These are phyloP conservation scores for Palaemon carinicauda DNA, from an alignment of 1,140 invertebrate species.

Conservation along the genomic window DNA sequence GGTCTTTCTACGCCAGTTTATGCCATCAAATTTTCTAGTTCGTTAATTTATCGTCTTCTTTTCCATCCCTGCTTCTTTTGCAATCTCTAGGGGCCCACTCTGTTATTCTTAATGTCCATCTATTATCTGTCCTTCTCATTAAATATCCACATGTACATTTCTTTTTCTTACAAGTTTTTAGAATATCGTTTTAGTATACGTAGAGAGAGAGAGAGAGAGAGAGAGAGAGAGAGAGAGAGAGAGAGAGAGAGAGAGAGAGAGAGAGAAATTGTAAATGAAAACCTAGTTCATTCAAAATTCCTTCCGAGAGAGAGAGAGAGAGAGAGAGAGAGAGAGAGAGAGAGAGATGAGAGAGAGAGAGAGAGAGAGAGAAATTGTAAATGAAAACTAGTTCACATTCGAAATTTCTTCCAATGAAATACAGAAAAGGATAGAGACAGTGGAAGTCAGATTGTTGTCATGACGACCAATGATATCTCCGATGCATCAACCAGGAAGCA, in stretches of 20 bases:
- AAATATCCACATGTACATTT: no score
- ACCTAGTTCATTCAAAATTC: neutral
- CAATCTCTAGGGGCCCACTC: no score
- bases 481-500: neutral
- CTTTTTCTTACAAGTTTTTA: no score
- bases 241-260: neutral
- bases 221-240: neutral
- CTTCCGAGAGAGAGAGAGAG: neutral
- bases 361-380: neutral
- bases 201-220: neutral
- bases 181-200: no score
- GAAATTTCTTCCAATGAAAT: neutral
- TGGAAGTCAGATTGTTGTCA: neutral
- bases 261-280: neutral
- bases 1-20: no score
- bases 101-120: no score
- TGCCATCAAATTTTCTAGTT: no score
- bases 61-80: no score
- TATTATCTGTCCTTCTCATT: no score
- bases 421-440: neutral
- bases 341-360: neutral
- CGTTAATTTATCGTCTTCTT: no score
- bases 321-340: neutral
- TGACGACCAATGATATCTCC: neutral
- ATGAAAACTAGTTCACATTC: neutral